Percentiles rank a stretch among this genome's conserved stretches.
Evolutionary conservation across 2,888 invertebrate genomes (phyloP).

Genomic region (Hirudinaria manillensis): DNA sequence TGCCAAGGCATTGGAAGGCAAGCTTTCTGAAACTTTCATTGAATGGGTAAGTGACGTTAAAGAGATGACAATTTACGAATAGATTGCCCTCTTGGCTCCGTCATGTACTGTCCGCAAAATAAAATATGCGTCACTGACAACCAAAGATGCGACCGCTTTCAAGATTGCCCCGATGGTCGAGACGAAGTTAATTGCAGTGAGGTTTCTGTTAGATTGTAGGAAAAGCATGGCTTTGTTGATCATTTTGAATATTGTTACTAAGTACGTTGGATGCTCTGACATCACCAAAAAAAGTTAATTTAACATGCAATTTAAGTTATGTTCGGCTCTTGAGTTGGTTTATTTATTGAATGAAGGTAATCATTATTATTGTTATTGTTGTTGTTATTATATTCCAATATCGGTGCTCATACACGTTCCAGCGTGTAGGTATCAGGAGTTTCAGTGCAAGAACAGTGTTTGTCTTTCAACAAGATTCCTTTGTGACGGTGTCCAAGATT

Average conservation of each 20-base stretch:
- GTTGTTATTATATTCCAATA: too few species aligned
- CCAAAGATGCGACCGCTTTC: constrained; percentile 28
- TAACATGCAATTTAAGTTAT: too few species aligned
- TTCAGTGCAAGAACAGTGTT: constrained; percentile 22
- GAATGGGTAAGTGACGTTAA: not conserved
- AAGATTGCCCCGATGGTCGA: constrained; percentile 31
- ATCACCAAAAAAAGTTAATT: too few species aligned
- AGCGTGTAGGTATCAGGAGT: constrained; percentile 17
- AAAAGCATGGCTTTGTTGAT: too few species aligned
- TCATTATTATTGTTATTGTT: too few species aligned
- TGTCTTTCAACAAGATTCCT: constrained; percentile 27
- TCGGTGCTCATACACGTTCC: too few species aligned
- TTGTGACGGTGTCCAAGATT: constrained; percentile 28
- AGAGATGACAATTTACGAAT: not conserved
- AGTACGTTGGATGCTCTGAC: too few species aligned
- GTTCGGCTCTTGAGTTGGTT: too few species aligned
- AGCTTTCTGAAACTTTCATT: constrained; percentile 10
- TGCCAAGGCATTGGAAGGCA: not conserved
- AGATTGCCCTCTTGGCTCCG: constrained; percentile 24
- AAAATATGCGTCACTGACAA: constrained; percentile 26
- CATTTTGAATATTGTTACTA: too few species aligned
- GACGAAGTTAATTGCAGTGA: constrained; percentile 33
- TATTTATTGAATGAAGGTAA: too few species aligned
- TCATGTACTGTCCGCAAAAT: constrained; percentile 20
- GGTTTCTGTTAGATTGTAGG: not conserved